Percentiles rank a stretch among this genome's conserved stretches.
phyloP scores from a whole-genome alignment of 1,140 invertebrate genomes.

The Aphelenchoides fujianensis region DNA sequence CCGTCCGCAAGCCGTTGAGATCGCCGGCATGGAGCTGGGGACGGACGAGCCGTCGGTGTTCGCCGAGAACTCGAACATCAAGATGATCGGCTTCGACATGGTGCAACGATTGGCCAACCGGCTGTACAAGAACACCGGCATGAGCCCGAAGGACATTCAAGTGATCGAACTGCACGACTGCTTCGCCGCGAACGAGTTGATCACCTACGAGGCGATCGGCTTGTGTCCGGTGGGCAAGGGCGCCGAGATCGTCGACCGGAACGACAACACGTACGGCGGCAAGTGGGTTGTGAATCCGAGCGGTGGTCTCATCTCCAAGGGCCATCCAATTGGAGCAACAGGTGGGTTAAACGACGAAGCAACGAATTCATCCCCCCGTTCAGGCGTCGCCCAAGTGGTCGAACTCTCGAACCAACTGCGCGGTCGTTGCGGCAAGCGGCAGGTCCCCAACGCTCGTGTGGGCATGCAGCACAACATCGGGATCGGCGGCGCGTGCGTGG shows the following conservation, averaged over 20 bases:
- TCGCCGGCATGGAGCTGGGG: slow-evolving; percentile 62
- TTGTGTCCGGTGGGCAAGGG: slow-evolving; percentile 82
- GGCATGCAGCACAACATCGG: slow-evolving; percentile 92
- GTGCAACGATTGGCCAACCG: slow-evolving; percentile 77
- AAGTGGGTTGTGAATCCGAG: slow-evolving; percentile 95
- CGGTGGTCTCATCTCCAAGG: slow-evolving; percentile 95
- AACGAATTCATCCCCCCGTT: too few relatives aligned
- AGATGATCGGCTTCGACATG: slow-evolving; percentile 94
- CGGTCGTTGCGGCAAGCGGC: slow-evolving; percentile 80
- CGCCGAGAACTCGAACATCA: slow-evolving; percentile 78
- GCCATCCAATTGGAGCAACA: slow-evolving; percentile 94
- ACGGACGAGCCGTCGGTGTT: slow-evolving; percentile 85
- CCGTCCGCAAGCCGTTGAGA: slow-evolving; percentile 73
- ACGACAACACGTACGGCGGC: slow-evolving; percentile 95
- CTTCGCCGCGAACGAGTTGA: slow-evolving; percentile 93
- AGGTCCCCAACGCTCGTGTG: slow-evolving; percentile 79
- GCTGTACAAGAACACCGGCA: slow-evolving; percentile 74
- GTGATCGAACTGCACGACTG: slow-evolving; percentile 99
- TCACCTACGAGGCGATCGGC: slow-evolving; percentile 94
- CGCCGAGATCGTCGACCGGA: slow-evolving; percentile 83
- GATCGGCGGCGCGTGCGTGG: slow-evolving; percentile 86
- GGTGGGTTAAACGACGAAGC: too few relatives aligned
- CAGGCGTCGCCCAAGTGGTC: slow-evolving; percentile 85
- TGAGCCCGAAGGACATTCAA: slow-evolving; percentile 58
- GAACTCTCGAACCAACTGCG: slow-evolving; percentile 87